Evolutionary conservation across 2,797 vertebrate genomes (phyloP).

Genomic region (Eulemur mongoz): DNA sequence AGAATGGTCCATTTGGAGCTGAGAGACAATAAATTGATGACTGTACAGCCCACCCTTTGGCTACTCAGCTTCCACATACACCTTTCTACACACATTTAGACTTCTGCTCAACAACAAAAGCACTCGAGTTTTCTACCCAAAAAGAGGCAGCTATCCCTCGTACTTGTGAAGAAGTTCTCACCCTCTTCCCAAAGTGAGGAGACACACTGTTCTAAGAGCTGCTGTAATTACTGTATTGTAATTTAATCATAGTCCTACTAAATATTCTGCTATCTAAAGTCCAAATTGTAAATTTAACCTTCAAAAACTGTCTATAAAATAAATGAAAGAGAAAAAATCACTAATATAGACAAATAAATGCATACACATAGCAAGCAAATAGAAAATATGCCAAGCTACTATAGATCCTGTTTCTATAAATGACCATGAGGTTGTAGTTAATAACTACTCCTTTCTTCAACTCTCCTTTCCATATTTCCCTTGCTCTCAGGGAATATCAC

Average conservation of each 20-base stretch:
- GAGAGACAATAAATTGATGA: background rate
- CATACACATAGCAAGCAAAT: background rate
- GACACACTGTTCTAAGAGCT: background rate
- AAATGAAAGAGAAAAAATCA: background rate
- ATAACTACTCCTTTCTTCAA: background rate
- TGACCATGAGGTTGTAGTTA: background rate
- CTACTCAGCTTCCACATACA: background rate
- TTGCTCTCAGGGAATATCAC: background rate
- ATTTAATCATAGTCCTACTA: background rate
- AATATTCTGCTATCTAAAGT: constrained; percentile 9
- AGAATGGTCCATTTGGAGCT: background rate
- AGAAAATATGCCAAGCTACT: background rate
- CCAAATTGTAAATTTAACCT: background rate
- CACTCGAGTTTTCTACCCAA: background rate
- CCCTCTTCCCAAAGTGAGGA: background rate
- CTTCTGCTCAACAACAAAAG: background rate
- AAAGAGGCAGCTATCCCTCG: background rate
- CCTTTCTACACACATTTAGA: background rate
- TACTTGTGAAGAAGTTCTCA: background rate
- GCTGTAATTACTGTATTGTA: background rate
- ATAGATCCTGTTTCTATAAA: background rate
- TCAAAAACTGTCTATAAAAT: background rate
- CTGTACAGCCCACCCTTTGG: background rate
- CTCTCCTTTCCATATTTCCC: background rate
- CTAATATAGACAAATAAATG: background rate